Conservation (phyloP, 2,797 vertebrate species). For the Rhabdophis nuchalis region DNA sequence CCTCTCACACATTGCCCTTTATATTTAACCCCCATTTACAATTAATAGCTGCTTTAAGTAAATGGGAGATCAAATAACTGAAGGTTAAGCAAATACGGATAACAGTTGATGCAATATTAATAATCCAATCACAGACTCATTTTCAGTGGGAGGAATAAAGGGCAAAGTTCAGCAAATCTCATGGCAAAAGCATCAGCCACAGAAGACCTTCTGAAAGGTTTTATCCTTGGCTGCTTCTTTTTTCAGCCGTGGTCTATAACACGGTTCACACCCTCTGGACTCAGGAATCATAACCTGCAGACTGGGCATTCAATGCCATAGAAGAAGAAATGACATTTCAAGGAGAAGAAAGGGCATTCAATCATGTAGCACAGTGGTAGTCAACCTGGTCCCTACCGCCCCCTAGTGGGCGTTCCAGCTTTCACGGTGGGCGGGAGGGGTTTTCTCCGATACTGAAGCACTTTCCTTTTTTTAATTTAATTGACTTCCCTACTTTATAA, state of each 20-base stretch:
- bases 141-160: slow-evolving; percentile 64
- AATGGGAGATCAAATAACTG: slow-evolving; percentile 49
- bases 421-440: too few relatives aligned
- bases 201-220: not conserved
- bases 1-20: slow-evolving; percentile 21
- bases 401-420: too few relatives aligned
- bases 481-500: too few relatives aligned
- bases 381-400: too few relatives aligned
- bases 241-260: not conserved
- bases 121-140: slow-evolving; percentile 63
- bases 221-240: slow-evolving; percentile 1
- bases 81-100: slow-evolving; percentile 51
- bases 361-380: too few relatives aligned
- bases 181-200: slow-evolving; percentile 32
- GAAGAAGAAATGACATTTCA: not conserved
- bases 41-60: slow-evolving; percentile 40
- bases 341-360: not conserved
- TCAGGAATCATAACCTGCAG: not conserved
- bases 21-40: slow-evolving; percentile 26
- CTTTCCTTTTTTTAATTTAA: too few relatives aligned
- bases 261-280: not conserved
- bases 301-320: not conserved
- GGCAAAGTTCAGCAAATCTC: slow-evolving; percentile 61
- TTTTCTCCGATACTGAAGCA: too few relatives aligned
- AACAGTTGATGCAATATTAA: slow-evolving; percentile 67